A percentile compares a stretch with the other conserved stretches of the same genome.
phyloP scores from a whole-genome alignment of 2,113 vertebrate species.

The Leuciscus idus region DNA sequence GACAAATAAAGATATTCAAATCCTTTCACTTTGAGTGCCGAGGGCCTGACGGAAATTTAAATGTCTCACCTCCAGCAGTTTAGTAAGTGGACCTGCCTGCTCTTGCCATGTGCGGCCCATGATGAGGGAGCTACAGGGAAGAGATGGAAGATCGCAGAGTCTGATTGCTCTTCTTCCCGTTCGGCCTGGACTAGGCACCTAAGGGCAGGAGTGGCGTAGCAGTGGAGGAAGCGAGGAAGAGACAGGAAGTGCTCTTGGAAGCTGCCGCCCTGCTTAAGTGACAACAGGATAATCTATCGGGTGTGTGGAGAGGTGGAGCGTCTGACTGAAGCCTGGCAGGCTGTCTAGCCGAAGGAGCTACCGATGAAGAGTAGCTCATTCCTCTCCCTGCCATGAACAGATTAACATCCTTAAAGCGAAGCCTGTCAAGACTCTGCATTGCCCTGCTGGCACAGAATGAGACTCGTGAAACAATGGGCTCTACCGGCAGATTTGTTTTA shows the following conservation, averaged over 20 bases:
- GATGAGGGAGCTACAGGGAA: conserved; percentile 50
- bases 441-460: neutral
- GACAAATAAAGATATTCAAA: conserved; percentile 72
- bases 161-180: conserved; percentile 52
- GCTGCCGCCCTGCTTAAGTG: conserved; percentile 3
- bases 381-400: neutral
- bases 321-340: conserved; percentile 4
- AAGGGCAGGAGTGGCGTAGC: conserved; percentile 19
- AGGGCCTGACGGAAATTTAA: conserved; percentile 70
- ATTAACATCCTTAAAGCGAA: conserved; percentile 5
- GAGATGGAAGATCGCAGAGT: conserved; percentile 52
- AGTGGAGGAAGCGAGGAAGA: conserved; percentile 7
- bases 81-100: conserved; percentile 56
- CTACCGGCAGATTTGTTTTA: neutral
- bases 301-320: neutral
- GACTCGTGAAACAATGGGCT: neutral
- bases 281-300: conserved; percentile 31
- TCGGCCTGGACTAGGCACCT: conserved; percentile 27
- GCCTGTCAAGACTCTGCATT: neutral
- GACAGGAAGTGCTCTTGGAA: conserved; percentile 28
- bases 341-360: conserved; percentile 17
- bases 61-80: conserved; percentile 59
- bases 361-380: neutral
- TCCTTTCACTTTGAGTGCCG: conserved; percentile 69
- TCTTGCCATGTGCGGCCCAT: conserved; percentile 57